Evolutionary conservation across 2,888 invertebrate species (phyloP).

Genomic region (Oscheius myriophilus): DNA sequence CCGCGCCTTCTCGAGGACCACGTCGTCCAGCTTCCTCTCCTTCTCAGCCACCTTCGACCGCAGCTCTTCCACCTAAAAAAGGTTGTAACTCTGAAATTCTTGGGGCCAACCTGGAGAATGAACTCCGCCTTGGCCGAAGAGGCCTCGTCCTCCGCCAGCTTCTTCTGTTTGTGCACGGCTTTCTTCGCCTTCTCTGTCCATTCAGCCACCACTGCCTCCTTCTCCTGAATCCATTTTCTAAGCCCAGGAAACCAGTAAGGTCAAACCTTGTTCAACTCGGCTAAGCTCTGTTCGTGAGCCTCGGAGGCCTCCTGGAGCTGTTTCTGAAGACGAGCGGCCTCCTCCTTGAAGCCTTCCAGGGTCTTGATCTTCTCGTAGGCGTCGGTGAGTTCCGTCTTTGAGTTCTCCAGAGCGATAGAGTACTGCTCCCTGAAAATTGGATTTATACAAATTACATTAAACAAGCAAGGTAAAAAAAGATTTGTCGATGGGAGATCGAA

Average conservation of each 20-base stretch:
- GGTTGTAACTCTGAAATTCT: background rate
- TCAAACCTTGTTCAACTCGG: constrained; percentile 23
- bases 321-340: background rate
- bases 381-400: constrained; percentile 23
- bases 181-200: constrained; percentile 41
- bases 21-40: constrained; percentile 34
- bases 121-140: constrained; percentile 34
- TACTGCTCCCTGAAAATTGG: constrained; percentile 38
- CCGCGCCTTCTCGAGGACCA: constrained; percentile 29
- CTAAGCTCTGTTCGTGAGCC: constrained; percentile 10
- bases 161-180: constrained; percentile 39
- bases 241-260: background rate
- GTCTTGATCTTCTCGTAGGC: constrained; percentile 12
- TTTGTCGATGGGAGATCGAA: too few relatives aligned
- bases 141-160: constrained; percentile 31
- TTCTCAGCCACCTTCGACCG: constrained; percentile 26
- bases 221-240: constrained; percentile 33
- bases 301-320: constrained; percentile 17
- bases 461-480: background rate
- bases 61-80: constrained; percentile 30
- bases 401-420: constrained; percentile 35
- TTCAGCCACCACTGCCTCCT: constrained; percentile 35
- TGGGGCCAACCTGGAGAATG: constrained; percentile 19
- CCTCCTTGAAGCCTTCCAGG: background rate
- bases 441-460: too few relatives aligned